Conservation (phyloP, 2,888 invertebrate genomes). For the Philonicus albiceps region DNA sequence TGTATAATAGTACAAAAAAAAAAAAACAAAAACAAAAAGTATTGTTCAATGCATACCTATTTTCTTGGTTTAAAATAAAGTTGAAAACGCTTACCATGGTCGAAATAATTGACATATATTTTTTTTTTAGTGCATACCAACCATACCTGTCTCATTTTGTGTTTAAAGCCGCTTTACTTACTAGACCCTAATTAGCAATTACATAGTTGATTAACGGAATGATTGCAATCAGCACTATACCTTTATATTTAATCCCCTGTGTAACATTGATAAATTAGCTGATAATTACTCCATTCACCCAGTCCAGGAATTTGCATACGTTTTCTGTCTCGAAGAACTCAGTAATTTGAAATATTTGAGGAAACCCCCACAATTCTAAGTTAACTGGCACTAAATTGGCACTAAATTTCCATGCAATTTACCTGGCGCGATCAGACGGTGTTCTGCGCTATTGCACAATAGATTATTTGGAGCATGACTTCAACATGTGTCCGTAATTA, state of each 20-base stretch:
- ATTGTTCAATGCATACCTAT: too few relatives aligned
- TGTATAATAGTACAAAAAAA: too few relatives aligned
- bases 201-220: neutral
- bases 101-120: too few relatives aligned
- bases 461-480: slow-evolving; percentile 34
- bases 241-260: neutral
- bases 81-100: too few relatives aligned
- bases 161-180: neutral
- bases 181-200: neutral
- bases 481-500: slow-evolving; percentile 26
- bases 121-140: neutral
- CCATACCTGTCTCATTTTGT: neutral
- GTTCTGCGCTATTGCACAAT: slow-evolving; percentile 39
- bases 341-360: neutral
- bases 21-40: too few relatives aligned
- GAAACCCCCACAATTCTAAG: neutral
- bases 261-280: neutral
- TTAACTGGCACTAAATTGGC: neutral
- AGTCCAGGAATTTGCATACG: neutral
- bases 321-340: neutral
- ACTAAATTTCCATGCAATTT: slow-evolving; percentile 25
- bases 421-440: slow-evolving; percentile 10
- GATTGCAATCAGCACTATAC: neutral
- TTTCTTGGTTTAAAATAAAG: too few relatives aligned
- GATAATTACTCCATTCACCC: neutral